phyloP scores from a whole-genome alignment of 2,797 vertebrate species.

The Syngnathus rostellatus region DNA sequence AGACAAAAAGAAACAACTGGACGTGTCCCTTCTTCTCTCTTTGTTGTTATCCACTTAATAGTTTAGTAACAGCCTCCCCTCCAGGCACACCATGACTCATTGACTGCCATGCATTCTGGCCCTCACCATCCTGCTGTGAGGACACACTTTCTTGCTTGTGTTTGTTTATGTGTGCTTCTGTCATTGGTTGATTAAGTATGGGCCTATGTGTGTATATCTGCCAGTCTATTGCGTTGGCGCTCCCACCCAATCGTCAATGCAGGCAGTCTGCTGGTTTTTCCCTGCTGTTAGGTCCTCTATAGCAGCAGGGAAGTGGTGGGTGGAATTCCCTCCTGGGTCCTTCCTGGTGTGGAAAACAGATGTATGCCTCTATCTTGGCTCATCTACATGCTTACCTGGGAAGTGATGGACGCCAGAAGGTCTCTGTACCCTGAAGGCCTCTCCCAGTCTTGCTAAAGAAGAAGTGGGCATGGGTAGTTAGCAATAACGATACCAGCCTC shows the following conservation, averaged over 20 bases:
- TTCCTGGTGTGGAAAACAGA: conserved; percentile 55
- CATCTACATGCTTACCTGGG: conserved; percentile 53
- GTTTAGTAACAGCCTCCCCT: conserved; percentile 1
- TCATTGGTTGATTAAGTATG: conserved; percentile 39
- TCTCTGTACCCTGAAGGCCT: conserved; percentile 21
- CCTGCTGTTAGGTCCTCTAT: conserved; percentile 49
- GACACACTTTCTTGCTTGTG: conserved; percentile 23
- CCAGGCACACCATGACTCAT: conserved; percentile 6
- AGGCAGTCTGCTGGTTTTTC: conserved; percentile 33
- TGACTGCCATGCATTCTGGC: conserved; percentile 12
- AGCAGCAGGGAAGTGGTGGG: conserved; percentile 47
- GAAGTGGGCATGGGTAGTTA: conserved; percentile 24
- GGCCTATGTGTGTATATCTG: conserved; percentile 34
- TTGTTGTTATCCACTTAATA: conserved; percentile 18
- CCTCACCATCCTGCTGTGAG: conserved; percentile 19
- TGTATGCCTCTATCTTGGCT: conserved; percentile 47
- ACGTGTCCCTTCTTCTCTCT: conserved; percentile 2
- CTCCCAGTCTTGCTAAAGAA: conserved; percentile 37
- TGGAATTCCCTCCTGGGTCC: conserved; percentile 59
- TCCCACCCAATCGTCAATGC: conserved; percentile 28
- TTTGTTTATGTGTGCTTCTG: conserved; percentile 23
- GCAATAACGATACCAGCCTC: conserved; percentile 20
- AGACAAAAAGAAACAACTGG: conserved; percentile 6
- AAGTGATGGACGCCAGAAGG: conserved; percentile 35
- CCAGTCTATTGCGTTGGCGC: conserved; percentile 28